Evolutionary conservation across 2,888 invertebrate species (phyloP).

Genomic region (Clusia tigrina): DNA sequence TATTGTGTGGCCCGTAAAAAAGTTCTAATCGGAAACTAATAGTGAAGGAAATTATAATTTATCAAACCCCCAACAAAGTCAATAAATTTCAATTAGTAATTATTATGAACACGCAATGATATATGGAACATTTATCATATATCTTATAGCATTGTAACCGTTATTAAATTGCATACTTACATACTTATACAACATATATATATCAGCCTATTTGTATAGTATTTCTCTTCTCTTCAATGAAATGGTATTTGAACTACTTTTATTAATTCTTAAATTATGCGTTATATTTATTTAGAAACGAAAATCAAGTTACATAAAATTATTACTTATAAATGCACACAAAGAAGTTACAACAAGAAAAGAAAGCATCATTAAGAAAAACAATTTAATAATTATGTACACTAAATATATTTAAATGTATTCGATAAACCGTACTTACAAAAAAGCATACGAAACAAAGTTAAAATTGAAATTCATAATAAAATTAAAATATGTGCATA

Average conservation of each 20-base stretch:
- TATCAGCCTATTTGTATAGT: background rate
- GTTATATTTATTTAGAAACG: slow-evolving; percentile 3
- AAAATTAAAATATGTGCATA: background rate
- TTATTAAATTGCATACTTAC: background rate
- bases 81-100: background rate
- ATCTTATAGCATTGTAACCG: background rate
- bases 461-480: background rate
- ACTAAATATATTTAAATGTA: background rate
- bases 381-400: too few relatives aligned
- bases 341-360: background rate
- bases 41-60: too few relatives aligned
- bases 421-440: background rate
- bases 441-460: background rate
- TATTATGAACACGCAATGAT: background rate
- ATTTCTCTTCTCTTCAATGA: slow-evolving; percentile 14
- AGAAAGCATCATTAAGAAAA: slow-evolving; percentile 1
- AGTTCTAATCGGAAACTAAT: background rate
- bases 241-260: slow-evolving; percentile 13
- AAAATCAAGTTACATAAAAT: background rate
- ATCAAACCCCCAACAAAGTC: background rate
- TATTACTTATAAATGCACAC: background rate
- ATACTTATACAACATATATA: background rate
- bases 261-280: slow-evolving; percentile 17
- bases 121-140: slow-evolving; percentile 6
- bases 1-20: too few relatives aligned